Evolutionary conservation across 2,797 vertebrate genomes (phyloP).

Genomic region (Lepus oiostolus): DNA sequence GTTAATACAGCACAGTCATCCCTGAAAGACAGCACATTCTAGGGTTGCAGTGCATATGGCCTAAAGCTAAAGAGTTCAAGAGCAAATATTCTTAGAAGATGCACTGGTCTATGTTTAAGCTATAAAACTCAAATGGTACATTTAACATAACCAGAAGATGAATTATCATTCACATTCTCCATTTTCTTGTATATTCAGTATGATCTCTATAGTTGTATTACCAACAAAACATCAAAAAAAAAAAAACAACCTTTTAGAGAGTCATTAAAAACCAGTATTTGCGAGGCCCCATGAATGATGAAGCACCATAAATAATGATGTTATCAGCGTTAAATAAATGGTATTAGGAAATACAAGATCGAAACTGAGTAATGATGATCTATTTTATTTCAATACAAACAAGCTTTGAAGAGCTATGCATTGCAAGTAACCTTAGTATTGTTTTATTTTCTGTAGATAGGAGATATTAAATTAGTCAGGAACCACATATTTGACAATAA

Average conservation of each 20-base stretch:
- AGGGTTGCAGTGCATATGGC: background rate
- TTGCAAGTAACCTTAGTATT: background rate
- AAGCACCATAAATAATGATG: background rate
- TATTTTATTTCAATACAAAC: conserved; percentile 4
- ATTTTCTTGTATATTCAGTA: background rate
- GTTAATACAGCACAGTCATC: conserved; percentile 1
- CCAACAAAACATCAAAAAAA: background rate
- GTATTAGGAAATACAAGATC: conserved; percentile 32
- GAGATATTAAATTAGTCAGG: conserved; percentile 15
- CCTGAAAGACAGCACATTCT: background rate
- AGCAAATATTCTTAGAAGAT: conserved; percentile 30
- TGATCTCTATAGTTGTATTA: conserved; percentile 20
- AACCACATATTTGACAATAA: background rate
- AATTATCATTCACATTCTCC: conserved; percentile 29
- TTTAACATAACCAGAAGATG: conserved; percentile 20
- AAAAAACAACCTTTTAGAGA: conserved; percentile 8
- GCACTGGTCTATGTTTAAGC: background rate
- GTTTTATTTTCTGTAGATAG: background rate
- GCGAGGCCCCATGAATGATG: background rate
- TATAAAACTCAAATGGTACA: background rate
- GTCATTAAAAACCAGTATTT: conserved; percentile 27
- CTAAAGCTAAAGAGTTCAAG: conserved; percentile 15
- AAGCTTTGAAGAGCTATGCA: background rate
- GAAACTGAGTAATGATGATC: background rate
- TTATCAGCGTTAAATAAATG: conserved; percentile 5